Conservation (phyloP, 2,113 vertebrate species). For the Tetrao urogallus region DNA sequence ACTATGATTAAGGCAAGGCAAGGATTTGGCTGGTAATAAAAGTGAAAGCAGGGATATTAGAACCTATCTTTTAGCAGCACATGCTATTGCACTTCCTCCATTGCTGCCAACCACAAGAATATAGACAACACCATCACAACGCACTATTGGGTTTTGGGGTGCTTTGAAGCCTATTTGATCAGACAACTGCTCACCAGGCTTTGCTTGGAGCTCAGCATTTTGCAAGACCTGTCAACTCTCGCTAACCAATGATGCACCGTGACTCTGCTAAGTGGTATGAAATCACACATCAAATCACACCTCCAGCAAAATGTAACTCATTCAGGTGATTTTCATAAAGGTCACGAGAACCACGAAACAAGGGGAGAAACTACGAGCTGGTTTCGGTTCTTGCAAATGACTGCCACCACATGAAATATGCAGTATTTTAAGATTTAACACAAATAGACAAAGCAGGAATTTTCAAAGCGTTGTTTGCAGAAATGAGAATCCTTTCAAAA, state of each 20-base stretch:
- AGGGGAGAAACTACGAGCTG: not conserved
- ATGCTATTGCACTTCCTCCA: not conserved
- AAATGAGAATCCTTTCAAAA: not conserved
- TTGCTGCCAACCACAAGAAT: not conserved
- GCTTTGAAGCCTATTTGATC: not conserved
- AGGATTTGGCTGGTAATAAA: not conserved
- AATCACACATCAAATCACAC: not conserved
- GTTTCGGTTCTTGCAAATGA: not conserved
- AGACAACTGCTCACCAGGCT: not conserved
- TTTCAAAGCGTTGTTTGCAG: not conserved
- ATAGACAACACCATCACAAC: not conserved
- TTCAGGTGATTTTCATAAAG: not conserved
- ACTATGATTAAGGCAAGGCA: not conserved
- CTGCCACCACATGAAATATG: not conserved
- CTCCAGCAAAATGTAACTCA: not conserved
- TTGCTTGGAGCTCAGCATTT: not conserved
- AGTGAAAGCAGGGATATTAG: not conserved
- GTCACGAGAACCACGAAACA: not conserved
- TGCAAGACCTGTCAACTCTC: not conserved
- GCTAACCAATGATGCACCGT: not conserved
- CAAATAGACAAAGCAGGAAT: not conserved
- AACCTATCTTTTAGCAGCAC: not conserved
- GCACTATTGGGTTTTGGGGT: not conserved
- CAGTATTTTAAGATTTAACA: not conserved
- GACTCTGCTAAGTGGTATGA: not conserved